These are phyloP conservation scores for Dasyornis broadbenti DNA, from an alignment of 2,113 vertebrate species.

Conservation along the genomic window DNA sequence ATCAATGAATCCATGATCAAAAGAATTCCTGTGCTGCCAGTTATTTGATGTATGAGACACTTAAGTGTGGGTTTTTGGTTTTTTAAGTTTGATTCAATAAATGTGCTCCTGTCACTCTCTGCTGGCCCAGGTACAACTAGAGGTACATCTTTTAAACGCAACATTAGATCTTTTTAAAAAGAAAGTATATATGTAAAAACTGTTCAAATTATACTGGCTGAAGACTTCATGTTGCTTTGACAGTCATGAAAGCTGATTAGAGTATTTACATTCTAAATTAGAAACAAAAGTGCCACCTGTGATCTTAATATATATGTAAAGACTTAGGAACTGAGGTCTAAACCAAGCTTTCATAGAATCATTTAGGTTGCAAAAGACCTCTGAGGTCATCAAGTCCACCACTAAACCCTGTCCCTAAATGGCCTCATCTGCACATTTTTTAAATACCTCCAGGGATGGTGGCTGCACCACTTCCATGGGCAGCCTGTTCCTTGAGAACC, in stretches of 20 bases:
- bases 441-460: background rate
- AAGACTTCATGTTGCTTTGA: background rate
- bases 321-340: background rate
- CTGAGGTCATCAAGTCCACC: background rate
- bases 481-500: background rate
- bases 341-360: background rate
- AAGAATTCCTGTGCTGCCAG: background rate
- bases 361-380: background rate
- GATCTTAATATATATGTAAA: background rate
- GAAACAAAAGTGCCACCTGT: background rate
- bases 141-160: background rate
- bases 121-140: background rate
- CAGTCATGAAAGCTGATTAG: background rate
- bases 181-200: background rate
- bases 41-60: background rate
- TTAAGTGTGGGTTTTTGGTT: background rate
- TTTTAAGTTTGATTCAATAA: background rate
- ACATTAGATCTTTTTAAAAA: background rate
- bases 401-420: background rate
- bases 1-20: background rate
- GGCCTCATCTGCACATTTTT: background rate
- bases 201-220: background rate
- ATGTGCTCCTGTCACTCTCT: background rate
- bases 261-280: background rate
- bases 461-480: background rate